phyloP scores from a whole-genome alignment of 2,888 invertebrate species.

The Lamellibrachia satsuma region DNA sequence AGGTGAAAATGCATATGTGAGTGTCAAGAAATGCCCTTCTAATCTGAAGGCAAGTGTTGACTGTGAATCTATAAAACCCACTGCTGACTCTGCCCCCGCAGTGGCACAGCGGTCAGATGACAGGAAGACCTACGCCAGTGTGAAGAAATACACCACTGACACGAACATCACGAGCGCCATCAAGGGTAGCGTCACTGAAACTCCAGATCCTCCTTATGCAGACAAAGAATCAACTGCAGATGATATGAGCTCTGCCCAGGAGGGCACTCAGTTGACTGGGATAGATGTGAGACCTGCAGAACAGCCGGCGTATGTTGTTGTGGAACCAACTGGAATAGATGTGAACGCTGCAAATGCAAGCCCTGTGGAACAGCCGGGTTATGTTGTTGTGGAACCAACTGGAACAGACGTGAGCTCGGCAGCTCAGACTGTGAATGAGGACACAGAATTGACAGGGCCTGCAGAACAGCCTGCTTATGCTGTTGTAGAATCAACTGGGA shows the following conservation, averaged over 20 bases:
- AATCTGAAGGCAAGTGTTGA: background rate
- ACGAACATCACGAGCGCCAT: background rate
- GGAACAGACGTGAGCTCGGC: too few relatives aligned
- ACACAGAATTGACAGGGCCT: background rate
- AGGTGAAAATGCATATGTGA: background rate
- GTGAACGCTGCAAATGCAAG: background rate
- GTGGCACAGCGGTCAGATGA: too few relatives aligned
- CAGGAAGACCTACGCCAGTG: background rate
- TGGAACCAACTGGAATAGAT: background rate
- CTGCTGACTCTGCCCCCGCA: too few relatives aligned
- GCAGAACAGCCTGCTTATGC: background rate
- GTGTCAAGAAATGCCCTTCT: background rate
- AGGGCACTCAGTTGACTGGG: background rate
- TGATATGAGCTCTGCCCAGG: background rate
- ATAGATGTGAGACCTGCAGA: background rate
- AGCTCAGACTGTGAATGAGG: background rate
- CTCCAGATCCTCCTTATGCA: background rate
- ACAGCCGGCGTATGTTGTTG: background rate
- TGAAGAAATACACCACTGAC: background rate
- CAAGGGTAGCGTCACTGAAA: background rate
- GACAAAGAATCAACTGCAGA: background rate
- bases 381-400: background rate
- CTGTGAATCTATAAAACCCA: too few relatives aligned
- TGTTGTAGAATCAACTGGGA: background rate
- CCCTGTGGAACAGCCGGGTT: background rate